A percentile compares a stretch with the other conserved stretches of the same genome.
phyloP scores from a whole-genome alignment of 64 coral and sea anemone genomes.

The Pocillopora verrucosa region DNA sequence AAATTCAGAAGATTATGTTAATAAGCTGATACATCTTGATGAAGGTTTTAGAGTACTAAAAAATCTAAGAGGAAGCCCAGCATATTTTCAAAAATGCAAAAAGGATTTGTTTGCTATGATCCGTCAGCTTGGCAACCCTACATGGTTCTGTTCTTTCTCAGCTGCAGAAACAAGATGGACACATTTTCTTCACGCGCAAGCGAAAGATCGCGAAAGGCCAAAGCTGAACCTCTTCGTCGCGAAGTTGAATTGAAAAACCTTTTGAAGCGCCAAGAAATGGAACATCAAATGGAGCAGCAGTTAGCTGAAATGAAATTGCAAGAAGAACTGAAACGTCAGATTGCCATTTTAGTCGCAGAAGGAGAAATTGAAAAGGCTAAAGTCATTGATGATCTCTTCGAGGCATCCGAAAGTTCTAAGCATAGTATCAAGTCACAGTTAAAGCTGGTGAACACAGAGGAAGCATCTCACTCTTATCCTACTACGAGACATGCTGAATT shows the following conservation, averaged over 20 bases:
- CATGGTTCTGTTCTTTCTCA: constrained; percentile 25
- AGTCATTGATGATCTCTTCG: background rate
- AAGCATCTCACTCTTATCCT: background rate
- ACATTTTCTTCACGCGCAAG: background rate
- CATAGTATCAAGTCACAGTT: background rate
- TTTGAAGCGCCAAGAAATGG: background rate
- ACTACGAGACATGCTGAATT: background rate
- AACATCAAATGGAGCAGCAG: background rate
- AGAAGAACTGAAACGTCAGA: background rate
- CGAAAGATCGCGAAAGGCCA: constrained; percentile 3
- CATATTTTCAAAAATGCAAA: constrained; percentile 64
- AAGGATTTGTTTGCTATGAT: constrained; percentile 87
- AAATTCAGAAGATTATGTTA: constrained; percentile 52
- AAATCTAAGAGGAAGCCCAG: constrained; percentile 68
- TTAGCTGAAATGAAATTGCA: background rate
- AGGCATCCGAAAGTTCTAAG: background rate
- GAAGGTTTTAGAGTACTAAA: constrained; percentile 64
- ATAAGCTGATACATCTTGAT: constrained; percentile 71
- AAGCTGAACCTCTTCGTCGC: background rate
- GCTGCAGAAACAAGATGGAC: too few relatives aligned
- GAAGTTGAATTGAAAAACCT: background rate
- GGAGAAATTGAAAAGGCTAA: constrained; percentile 9
- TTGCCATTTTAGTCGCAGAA: background rate
- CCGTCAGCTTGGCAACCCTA: constrained; percentile 62
- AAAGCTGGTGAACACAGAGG: background rate